Conservation (phyloP, 1,140 invertebrate genomes). For the Gryon sp. region DNA sequence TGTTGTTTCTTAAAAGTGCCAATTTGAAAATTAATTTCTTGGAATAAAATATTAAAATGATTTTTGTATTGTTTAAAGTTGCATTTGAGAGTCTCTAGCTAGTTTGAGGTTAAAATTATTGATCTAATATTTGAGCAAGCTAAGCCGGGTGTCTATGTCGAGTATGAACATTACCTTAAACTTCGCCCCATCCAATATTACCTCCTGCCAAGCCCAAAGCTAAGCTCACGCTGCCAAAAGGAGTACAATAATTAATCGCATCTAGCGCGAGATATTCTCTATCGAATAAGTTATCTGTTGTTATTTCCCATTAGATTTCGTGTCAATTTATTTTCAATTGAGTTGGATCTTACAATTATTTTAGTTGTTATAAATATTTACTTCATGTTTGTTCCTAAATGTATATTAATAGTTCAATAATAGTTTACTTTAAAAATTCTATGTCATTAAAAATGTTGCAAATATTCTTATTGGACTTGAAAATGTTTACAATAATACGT, state of each 20-base stretch:
- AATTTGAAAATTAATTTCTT: background rate
- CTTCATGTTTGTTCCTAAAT: no score
- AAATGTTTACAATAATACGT: no score
- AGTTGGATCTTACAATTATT: constrained; percentile 30
- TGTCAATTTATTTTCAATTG: constrained; percentile 48
- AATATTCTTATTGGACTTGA: no score
- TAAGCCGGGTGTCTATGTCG: constrained; percentile 74
- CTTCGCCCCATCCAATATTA: constrained; percentile 67
- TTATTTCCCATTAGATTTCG: constrained; percentile 50
- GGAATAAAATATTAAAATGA: constrained; percentile 52
- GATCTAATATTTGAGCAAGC: constrained; percentile 79
- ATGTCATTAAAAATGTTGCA: no score
- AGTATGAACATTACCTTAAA: constrained; percentile 76
- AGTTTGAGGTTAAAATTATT: constrained; percentile 79
- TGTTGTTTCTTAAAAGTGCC: background rate
- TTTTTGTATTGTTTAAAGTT: constrained; percentile 63
- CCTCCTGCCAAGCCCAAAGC: constrained; percentile 75
- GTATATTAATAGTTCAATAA: no score
- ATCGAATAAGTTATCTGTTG: constrained; percentile 57
- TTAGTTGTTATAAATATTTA: no score
- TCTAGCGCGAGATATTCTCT: constrained; percentile 71
- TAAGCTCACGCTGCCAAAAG: constrained; percentile 71
- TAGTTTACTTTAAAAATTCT: no score
- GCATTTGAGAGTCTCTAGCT: constrained; percentile 62
- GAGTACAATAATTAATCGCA: constrained; percentile 77